Evolutionary conservation across 1,140 invertebrate species (phyloP).

Genomic region (Hetaerina americana): DNA sequence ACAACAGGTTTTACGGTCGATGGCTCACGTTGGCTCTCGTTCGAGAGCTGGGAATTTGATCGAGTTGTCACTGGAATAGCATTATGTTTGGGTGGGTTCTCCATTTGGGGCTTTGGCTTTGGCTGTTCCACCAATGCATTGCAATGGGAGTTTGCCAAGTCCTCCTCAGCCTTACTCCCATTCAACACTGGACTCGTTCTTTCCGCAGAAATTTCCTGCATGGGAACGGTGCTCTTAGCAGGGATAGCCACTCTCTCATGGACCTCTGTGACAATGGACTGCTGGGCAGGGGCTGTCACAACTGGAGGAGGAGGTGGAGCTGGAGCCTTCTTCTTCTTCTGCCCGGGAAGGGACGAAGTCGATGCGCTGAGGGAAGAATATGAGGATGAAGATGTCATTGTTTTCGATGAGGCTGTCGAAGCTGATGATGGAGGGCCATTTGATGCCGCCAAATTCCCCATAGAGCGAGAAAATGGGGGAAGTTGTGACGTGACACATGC

Average conservation of each 20-base stretch:
- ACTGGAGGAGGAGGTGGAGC: constrained; percentile 2
- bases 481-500: neutral
- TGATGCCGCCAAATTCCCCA: neutral
- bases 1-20: neutral
- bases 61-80: too few species aligned
- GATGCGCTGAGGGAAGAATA: constrained; percentile 1
- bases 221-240: neutral
- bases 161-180: neutral
- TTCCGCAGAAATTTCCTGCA: neutral
- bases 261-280: too few species aligned
- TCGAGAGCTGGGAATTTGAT: neutral
- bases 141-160: neutral
- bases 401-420: neutral
- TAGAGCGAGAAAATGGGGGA: neutral
- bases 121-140: too few species aligned
- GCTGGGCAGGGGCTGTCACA: constrained; percentile 2
- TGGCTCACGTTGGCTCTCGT: neutral
- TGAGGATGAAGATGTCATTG: neutral
- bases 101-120: neutral
- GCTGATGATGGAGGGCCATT: neutral
- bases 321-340: constrained; percentile 9
- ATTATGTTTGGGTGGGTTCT: neutral
- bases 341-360: neutral
- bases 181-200: neutral
- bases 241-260: too few species aligned